Conservation (phyloP, 2,888 invertebrate genomes). For the Conops quadrifasciatus region DNA sequence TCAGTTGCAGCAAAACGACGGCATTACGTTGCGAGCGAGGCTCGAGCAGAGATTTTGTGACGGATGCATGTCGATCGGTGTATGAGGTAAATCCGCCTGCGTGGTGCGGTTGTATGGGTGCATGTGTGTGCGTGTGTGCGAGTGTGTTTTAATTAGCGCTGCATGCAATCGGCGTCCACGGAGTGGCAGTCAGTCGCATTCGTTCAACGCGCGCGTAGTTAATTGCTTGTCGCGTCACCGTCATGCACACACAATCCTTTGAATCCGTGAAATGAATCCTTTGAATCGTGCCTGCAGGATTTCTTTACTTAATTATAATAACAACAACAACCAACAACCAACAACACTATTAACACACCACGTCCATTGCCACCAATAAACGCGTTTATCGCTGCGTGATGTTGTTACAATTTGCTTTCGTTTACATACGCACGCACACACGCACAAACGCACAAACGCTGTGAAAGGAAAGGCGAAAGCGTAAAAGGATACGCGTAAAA, state of each 20-base stretch:
- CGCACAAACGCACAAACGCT: neutral
- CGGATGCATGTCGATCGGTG: too few relatives aligned
- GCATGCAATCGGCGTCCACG: conserved; percentile 15
- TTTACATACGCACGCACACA: conserved; percentile 10
- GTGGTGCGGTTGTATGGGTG: neutral
- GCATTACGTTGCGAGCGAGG: too few relatives aligned
- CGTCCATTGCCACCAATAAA: too few relatives aligned
- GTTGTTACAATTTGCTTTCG: conserved; percentile 19
- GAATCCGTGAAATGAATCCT: neutral
- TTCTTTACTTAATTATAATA: neutral
- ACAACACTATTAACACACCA: neutral
- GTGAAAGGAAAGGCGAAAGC: neutral
- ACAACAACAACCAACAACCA: neutral
- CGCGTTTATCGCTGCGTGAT: conserved; percentile 3
- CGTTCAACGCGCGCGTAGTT: conserved; percentile 11
- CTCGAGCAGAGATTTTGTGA: too few relatives aligned
- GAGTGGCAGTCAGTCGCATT: too few relatives aligned
- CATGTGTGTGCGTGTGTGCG: neutral
- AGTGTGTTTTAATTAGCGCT: conserved; percentile 19
- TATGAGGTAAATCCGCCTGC: neutral
- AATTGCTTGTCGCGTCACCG: conserved; percentile 20
- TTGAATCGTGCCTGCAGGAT: neutral
- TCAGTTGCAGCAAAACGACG: conserved; percentile 20
- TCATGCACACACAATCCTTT: conserved; percentile 14
- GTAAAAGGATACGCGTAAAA: neutral